Evolutionary conservation across 1,140 invertebrate genomes (phyloP).

Genomic region (Thaumetopoea pityocampa): DNA sequence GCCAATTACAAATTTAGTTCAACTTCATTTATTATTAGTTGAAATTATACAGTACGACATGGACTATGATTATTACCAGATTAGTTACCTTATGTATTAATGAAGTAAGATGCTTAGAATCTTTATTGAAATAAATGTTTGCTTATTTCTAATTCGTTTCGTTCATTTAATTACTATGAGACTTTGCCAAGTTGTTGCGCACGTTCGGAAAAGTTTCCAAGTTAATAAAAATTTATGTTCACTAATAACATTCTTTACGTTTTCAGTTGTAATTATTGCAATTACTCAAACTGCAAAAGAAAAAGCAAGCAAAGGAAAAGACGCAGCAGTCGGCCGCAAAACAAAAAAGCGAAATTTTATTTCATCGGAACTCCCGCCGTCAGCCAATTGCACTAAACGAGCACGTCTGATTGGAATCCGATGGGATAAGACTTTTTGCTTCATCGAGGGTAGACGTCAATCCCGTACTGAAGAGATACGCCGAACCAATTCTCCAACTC

Average conservation of each 20-base stretch:
- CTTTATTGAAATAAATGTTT: no score
- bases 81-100: no score
- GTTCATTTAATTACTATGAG: no score
- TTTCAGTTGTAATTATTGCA: no score
- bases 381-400: slow-evolving; percentile 44
- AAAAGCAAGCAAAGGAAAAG: slow-evolving; percentile 7
- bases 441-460: slow-evolving; percentile 23
- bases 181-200: no score
- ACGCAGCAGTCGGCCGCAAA: slow-evolving; percentile 12
- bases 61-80: no score
- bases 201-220: no score
- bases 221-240: no score
- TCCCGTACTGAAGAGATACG: slow-evolving; percentile 23
- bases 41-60: slow-evolving; percentile 9
- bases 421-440: slow-evolving; percentile 34
- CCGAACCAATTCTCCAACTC: slow-evolving; percentile 28
- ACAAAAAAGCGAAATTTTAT: slow-evolving; percentile 21
- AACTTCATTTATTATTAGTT: slow-evolving; percentile 22
- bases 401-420: slow-evolving; percentile 39
- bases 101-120: no score
- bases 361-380: slow-evolving; percentile 31
- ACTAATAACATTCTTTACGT: no score
- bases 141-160: no score
- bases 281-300: neutral
- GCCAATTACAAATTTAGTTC: slow-evolving; percentile 25